phyloP scores from a whole-genome alignment of 2,888 invertebrate genomes.

The Callyntrura sp. region DNA sequence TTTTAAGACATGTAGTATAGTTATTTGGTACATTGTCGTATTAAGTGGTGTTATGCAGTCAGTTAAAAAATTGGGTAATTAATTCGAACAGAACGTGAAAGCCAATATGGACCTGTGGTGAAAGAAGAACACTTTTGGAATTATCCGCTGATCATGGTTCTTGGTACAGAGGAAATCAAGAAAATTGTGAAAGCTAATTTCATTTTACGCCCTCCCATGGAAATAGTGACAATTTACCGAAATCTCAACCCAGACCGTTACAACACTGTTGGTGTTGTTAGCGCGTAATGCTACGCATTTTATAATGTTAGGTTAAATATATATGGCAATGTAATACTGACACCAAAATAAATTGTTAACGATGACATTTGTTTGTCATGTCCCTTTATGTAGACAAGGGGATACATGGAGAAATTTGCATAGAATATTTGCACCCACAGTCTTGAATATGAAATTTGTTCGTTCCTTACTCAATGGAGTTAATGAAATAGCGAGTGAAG shows the following conservation, averaged over 20 bases:
- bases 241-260: constrained; percentile 91
- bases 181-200: constrained; percentile 90
- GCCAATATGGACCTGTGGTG: constrained; percentile 90
- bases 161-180: constrained; percentile 90
- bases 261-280: constrained; percentile 92
- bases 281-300: constrained; percentile 89
- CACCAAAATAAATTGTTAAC: neutral
- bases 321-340: too few relatives aligned
- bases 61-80: neutral
- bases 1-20: neutral
- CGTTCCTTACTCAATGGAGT: constrained; percentile 91
- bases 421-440: constrained; percentile 90
- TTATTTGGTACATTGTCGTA: too few relatives aligned
- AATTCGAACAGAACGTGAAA: constrained; percentile 85
- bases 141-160: constrained; percentile 90
- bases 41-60: too few relatives aligned
- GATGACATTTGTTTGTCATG: neutral
- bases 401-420: constrained; percentile 92
- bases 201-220: constrained; percentile 92
- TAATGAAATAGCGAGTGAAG: constrained; percentile 92
- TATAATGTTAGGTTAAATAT: too few relatives aligned
- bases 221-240: constrained; percentile 91
- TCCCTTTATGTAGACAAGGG: constrained; percentile 88
- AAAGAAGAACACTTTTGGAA: constrained; percentile 92
- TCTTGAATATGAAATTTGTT: constrained; percentile 92